Conservation (phyloP, 2,888 invertebrate species). For the Chydorus sphaericus region DNA sequence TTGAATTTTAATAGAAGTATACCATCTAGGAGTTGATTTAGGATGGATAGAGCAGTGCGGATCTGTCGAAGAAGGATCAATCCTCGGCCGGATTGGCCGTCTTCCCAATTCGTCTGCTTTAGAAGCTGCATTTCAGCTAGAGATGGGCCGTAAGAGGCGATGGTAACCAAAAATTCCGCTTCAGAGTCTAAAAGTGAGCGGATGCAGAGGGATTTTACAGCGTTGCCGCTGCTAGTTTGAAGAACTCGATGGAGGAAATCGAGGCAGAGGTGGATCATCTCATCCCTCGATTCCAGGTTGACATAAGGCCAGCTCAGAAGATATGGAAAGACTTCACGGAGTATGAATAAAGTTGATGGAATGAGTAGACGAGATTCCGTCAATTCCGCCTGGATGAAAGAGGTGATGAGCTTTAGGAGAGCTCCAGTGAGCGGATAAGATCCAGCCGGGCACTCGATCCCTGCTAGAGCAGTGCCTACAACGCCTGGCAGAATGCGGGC, state of each 20-base stretch:
- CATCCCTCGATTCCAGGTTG: constrained; percentile 23
- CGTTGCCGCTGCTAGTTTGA: background rate
- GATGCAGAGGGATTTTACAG: background rate
- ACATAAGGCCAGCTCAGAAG: constrained; percentile 30
- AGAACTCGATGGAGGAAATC: constrained; percentile 28
- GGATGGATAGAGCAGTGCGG: constrained; percentile 25
- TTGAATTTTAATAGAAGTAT: background rate
- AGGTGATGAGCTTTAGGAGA: constrained; percentile 16
- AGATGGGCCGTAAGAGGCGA: background rate
- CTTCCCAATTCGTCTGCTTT: constrained; percentile 9
- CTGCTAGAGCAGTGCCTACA: constrained; percentile 14
- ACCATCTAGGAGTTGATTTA: constrained; percentile 21
- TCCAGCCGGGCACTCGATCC: constrained; percentile 16
- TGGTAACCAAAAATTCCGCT: background rate
- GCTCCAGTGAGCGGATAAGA: constrained; percentile 15
- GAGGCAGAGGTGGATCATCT: constrained; percentile 26
- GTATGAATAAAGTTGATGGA: constrained; percentile 25
- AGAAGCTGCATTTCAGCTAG: constrained; percentile 1
- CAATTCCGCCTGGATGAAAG: constrained; percentile 15
- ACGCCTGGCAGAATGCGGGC: constrained; percentile 15
- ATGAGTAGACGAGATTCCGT: constrained; percentile 16
- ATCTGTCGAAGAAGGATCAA: constrained; percentile 8
- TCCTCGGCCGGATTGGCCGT: background rate
- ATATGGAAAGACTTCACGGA: constrained; percentile 29
- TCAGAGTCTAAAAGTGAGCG: background rate